Percentiles rank a stretch among this genome's conserved stretches.
Conservation (phyloP, 1,140 invertebrate genomes). For the Rhyzopertha dominica region DNA sequence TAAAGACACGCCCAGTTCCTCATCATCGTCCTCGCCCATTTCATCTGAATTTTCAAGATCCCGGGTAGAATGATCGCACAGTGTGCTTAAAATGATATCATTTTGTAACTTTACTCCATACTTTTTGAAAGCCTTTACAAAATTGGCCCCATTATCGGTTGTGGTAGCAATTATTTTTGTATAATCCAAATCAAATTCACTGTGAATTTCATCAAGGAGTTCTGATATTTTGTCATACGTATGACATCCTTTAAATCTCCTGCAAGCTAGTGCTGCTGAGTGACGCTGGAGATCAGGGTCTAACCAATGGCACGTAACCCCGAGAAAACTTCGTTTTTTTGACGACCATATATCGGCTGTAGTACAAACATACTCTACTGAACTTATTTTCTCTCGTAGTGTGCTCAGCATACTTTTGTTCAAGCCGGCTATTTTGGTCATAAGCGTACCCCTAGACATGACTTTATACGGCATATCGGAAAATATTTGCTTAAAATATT, state of each 20-base stretch:
- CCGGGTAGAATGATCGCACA: too few species aligned
- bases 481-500: too few species aligned
- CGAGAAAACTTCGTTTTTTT: slow-evolving; percentile 13
- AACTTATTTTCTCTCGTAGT: too few species aligned
- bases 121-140: slow-evolving; percentile 22
- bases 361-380: slow-evolving; percentile 20
- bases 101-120: slow-evolving; percentile 16
- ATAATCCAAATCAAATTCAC: slow-evolving; percentile 13
- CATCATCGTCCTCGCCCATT: background rate
- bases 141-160: slow-evolving; percentile 26
- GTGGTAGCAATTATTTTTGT: slow-evolving; percentile 20
- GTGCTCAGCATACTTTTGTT: too few species aligned
- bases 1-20: background rate
- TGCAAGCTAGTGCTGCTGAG: slow-evolving; percentile 16
- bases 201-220: slow-evolving; percentile 15
- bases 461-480: too few species aligned
- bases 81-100: background rate
- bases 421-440: too few species aligned
- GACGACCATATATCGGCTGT: slow-evolving; percentile 21
- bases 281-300: slow-evolving; percentile 15
- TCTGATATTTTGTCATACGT: slow-evolving; percentile 15
- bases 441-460: too few species aligned
- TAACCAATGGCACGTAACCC: slow-evolving; percentile 20
- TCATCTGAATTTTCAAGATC: too few species aligned
- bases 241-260: slow-evolving; percentile 23